Evolutionary conservation across 2,797 vertebrate species (phyloP).

Genomic region (Arnoldichthys spilopterus): DNA sequence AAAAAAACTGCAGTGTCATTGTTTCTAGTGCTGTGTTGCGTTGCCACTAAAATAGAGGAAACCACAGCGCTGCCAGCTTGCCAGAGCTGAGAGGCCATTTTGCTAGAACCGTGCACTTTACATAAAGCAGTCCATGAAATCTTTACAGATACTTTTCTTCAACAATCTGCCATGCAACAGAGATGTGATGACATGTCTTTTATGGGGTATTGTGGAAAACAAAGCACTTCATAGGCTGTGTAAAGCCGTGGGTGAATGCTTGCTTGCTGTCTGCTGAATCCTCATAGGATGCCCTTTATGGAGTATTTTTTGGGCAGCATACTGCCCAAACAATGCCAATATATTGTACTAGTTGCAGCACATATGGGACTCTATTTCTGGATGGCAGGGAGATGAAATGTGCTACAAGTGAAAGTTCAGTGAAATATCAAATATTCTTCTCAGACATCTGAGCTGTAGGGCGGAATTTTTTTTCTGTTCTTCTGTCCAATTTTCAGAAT

Average conservation of each 20-base stretch:
- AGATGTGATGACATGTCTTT: neutral
- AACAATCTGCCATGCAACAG: neutral
- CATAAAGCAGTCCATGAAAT: neutral
- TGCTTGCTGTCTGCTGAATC: neutral
- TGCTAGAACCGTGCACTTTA: neutral
- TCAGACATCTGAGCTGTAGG: too few species aligned
- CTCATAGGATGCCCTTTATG: constrained; percentile 14
- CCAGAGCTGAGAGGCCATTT: neutral
- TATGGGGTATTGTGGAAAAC: neutral
- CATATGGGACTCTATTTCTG: neutral
- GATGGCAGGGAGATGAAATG: neutral
- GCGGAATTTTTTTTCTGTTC: too few species aligned
- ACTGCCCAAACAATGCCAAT: constrained; percentile 7
- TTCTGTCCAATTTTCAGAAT: too few species aligned
- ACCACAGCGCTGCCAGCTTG: neutral
- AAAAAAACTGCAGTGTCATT: neutral
- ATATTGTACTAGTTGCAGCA: neutral
- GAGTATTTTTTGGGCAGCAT: constrained; percentile 9
- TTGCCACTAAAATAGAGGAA: neutral
- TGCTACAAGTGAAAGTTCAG: neutral
- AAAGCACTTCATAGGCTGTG: constrained; percentile 1
- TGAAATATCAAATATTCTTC: neutral
- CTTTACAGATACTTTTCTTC: neutral
- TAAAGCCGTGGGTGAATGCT: neutral
- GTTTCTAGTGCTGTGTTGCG: neutral